Evolutionary conservation across 2,888 invertebrate species (phyloP).

Genomic region (Leptogaster cylindrica): DNA sequence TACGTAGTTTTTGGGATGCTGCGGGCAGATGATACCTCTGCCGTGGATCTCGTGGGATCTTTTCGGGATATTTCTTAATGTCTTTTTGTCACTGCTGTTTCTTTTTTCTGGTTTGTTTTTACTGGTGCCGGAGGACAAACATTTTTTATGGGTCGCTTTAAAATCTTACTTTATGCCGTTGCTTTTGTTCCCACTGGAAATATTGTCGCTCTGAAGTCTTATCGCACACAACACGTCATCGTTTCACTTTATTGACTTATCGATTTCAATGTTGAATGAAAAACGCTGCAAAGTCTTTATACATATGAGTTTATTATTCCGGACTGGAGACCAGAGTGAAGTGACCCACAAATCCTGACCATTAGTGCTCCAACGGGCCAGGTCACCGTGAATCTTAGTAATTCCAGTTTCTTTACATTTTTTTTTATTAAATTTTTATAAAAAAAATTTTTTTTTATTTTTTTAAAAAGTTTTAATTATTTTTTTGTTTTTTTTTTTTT

Average conservation of each 20-base stretch:
- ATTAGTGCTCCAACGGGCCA: no score
- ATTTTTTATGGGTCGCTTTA: no score
- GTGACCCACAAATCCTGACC: no score
- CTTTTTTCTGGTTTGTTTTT: not conserved
- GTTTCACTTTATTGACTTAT: constrained; percentile 12
- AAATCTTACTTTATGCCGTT: not conserved
- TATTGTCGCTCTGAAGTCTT: not conserved
- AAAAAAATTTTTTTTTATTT: no score
- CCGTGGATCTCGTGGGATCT: not conserved
- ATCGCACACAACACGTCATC: not conserved
- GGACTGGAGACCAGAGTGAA: no score
- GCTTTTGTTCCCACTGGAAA: not conserved
- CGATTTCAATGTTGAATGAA: not conserved
- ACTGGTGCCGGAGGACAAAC: not conserved
- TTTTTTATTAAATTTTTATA: no score
- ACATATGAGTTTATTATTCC: no score
- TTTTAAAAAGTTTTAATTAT: no score
- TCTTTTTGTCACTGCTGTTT: not conserved
- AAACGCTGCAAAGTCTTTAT: no score
- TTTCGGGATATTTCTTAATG: not conserved
- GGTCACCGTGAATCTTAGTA: no score
- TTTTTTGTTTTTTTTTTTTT: no score
- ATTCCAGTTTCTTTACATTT: no score
- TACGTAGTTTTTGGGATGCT: not conserved
- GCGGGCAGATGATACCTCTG: not conserved